These are phyloP conservation scores for Enoplolaimus lenunculus DNA, from an alignment of 2,888 invertebrate genomes.

Conservation along the genomic window DNA sequence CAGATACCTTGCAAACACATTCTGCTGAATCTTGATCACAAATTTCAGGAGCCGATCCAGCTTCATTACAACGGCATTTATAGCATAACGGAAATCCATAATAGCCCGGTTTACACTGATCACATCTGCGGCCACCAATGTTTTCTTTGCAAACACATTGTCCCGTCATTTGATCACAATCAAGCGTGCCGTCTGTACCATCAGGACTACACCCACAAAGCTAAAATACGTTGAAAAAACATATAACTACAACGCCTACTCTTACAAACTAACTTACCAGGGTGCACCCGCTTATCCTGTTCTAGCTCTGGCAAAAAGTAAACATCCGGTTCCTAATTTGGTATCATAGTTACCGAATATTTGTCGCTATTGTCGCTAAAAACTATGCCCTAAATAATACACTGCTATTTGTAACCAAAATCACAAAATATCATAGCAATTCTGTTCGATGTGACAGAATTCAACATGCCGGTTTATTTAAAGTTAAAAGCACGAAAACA, in stretches of 20 bases:
- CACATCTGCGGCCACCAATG: conserved; percentile 74
- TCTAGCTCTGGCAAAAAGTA: too few species aligned
- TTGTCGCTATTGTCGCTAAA: too few species aligned
- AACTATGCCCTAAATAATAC: neutral
- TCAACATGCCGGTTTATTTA: too few species aligned
- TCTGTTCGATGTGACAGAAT: too few species aligned
- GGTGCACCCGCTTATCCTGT: too few species aligned
- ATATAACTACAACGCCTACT: too few species aligned
- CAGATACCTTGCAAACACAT: conserved; percentile 63
- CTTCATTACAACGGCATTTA: conserved; percentile 61
- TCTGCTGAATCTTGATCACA: conserved; percentile 62
- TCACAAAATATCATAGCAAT: too few species aligned
- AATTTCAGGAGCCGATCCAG: conserved; percentile 70
- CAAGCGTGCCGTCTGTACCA: conserved; percentile 64
- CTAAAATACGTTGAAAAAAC: conserved; percentile 29
- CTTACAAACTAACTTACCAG: too few species aligned
- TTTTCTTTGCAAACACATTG: conserved; percentile 71
- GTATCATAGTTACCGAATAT: too few species aligned
- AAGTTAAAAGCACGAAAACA: too few species aligned
- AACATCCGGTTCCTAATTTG: too few species aligned
- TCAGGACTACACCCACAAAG: conserved; percentile 73
- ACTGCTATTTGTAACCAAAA: neutral
- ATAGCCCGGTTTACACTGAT: conserved; percentile 64
- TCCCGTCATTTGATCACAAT: conserved; percentile 75
- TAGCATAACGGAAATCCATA: conserved; percentile 71